Base-by-base conservation (phyloP, 2,797 vertebrate genomes). In the Pipistrellus pipistrellus region DNA sequence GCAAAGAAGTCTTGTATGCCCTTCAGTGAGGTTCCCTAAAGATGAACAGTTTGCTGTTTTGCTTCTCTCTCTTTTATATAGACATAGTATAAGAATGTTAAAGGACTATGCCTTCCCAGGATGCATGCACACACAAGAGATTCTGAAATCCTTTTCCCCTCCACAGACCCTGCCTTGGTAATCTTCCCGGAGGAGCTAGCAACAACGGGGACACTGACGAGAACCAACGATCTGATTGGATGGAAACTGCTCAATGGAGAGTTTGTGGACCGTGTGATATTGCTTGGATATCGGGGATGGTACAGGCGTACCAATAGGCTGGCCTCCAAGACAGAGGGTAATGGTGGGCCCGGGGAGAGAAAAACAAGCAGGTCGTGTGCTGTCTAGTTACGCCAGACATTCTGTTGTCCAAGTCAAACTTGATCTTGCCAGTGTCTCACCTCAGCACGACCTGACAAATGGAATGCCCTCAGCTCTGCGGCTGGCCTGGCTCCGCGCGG, bases 1-100 rank as follows among this genome's bases (percentile, higher is more conserved):
- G 41, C 75, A 76, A 95, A 84, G 82, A 72, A 84, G 57, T 73
- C 87, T 75, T 76, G 0, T 78, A 66, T 35, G 27, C 21, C 53
- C 66, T 91, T 83, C 71, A 73, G 44, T 15, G 62, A 55, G 66
- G 38, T 72, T 86, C 53, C 71, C 66, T 75, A 84, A 85, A 96
- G 76, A n/a, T 51, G 89, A 90, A 88, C 57, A 83, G 93, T 77
- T 92, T 90, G 53, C 82, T 75, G 41, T 88, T 73, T 91, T 88
- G 48, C 77, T 69, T 72, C 41, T 41, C 59, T 53, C 23, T 35
- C 23, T 81, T 18, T 72, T 59, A 55, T 20, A 57, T 15, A 88
- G 41, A 46, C 46, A 25, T 27, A 38, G 35, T 38, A 51, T 51
- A 32, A 81, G 15, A 69, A 48, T 72, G 59, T 87, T 85, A 35